A percentile compares a stretch with the other conserved stretches of the same genome.
Conservation (phyloP, 2,797 vertebrate genomes). For the Acanthopagrus latus region DNA sequence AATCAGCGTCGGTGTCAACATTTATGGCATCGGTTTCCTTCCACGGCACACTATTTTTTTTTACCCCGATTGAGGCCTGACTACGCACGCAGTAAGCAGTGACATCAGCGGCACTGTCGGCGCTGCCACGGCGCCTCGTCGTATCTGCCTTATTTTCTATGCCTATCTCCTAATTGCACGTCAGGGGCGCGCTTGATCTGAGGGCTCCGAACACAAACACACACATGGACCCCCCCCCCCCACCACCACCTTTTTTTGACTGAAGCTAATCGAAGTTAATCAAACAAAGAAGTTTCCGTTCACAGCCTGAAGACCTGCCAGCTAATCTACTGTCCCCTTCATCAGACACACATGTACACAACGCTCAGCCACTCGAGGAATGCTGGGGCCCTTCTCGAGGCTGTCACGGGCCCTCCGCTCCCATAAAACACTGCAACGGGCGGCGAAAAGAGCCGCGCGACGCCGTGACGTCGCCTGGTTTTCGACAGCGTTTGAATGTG, state of each 20-base stretch:
- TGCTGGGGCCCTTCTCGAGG: slow-evolving; percentile 58
- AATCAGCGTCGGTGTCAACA: slow-evolving; percentile 35
- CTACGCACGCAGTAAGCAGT: slow-evolving; percentile 23
- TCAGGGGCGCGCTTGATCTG: neutral
- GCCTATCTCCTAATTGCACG: slow-evolving; percentile 23
- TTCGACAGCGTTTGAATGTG: slow-evolving; percentile 24
- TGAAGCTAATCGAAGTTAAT: slow-evolving; percentile 26
- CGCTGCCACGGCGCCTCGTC: slow-evolving; percentile 18
- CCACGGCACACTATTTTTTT: slow-evolving; percentile 24
- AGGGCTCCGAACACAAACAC: slow-evolving; percentile 19
- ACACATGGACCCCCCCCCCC: neutral
- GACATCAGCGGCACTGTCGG: slow-evolving; percentile 13
- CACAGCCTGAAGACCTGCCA: slow-evolving; percentile 12
- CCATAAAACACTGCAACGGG: slow-evolving; percentile 27
- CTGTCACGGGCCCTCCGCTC: slow-evolving; percentile 40
- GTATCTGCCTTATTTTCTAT: slow-evolving; percentile 21
- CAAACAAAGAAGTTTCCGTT: slow-evolving; percentile 39
- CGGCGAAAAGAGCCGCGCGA: slow-evolving; percentile 21
- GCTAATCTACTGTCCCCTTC: slow-evolving; percentile 47
- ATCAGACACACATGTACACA: slow-evolving; percentile 45
- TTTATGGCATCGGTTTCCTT: slow-evolving; percentile 15
- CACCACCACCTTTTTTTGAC: no score
- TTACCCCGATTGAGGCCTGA: slow-evolving; percentile 37
- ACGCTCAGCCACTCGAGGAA: slow-evolving; percentile 44
- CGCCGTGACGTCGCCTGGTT: slow-evolving; percentile 5